A percentile compares a stretch with the other conserved stretches of the same genome.
These are phyloP conservation scores for Rattus rattus DNA, from an alignment of 2,113 vertebrate species.

Conservation along the genomic window DNA sequence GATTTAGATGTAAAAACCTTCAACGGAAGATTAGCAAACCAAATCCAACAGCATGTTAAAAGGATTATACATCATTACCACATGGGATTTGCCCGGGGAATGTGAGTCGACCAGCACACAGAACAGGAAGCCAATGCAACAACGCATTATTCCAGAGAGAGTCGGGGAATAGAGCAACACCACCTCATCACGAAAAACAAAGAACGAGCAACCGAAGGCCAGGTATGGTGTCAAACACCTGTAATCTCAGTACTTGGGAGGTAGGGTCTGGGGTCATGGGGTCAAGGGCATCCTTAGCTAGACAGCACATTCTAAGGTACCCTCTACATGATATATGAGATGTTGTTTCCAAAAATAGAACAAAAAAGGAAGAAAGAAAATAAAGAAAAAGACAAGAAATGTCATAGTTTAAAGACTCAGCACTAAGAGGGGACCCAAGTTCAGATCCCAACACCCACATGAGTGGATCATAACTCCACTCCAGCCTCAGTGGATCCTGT, in stretches of 20 bases:
- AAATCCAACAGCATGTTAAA: conserved; percentile 4
- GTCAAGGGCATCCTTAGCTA: not conserved
- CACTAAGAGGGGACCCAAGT: not conserved
- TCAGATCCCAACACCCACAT: not conserved
- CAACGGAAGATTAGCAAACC: not conserved
- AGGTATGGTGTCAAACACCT: not conserved
- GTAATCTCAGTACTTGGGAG: not conserved
- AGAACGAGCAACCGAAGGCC: not conserved
- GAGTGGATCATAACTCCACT: not conserved
- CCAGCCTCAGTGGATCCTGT: not conserved
- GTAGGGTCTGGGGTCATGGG: too few species aligned
- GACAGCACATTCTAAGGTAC: not conserved
- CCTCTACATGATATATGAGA: not conserved
- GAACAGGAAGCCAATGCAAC: not conserved
- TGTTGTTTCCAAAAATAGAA: not conserved
- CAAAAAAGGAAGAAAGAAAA: not conserved
- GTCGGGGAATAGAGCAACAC: not conserved
- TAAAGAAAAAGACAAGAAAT: not conserved
- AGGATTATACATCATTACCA: not conserved
- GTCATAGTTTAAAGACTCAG: not conserved
- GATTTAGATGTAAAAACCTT: not conserved
- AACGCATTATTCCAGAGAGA: not conserved
- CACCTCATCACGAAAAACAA: not conserved
- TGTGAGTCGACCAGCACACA: not conserved
- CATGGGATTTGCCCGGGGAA: not conserved